A percentile compares a stretch with the other conserved stretches of the same genome.
These are phyloP conservation scores for Psittacara wagleri DNA, from an alignment of 2,113 vertebrate species.

Conservation along the genomic window DNA sequence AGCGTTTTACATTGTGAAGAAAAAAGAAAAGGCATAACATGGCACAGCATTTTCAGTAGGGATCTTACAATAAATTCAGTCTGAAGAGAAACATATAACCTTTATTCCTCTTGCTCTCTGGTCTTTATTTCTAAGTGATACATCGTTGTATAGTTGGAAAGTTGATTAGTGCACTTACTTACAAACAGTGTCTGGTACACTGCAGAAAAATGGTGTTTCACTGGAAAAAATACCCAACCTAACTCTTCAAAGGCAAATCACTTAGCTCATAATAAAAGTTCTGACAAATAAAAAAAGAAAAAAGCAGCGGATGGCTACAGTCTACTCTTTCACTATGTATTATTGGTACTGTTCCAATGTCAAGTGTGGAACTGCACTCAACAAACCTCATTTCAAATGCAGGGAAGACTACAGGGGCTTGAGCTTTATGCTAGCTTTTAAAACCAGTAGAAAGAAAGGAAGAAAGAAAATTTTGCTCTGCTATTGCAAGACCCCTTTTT, in stretches of 20 bases:
- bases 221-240: background rate
- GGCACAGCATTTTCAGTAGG: background rate
- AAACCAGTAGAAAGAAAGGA: background rate
- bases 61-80: background rate
- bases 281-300: background rate
- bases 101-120: background rate
- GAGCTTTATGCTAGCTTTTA: background rate
- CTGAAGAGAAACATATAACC: background rate
- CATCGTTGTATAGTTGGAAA: background rate
- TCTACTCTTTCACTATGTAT: background rate
- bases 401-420: background rate
- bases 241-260: background rate
- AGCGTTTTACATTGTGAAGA: background rate
- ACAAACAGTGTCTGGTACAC: background rate
- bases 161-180: background rate
- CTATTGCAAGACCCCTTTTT: background rate
- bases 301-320: background rate
- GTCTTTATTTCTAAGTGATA: background rate
- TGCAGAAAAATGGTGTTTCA: background rate
- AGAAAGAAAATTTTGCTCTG: background rate
- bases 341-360: background rate
- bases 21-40: background rate
- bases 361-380: background rate
- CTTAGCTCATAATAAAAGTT: background rate
- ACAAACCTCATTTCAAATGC: background rate